Conservation (phyloP, 2,888 invertebrate species). For the Drosophila mayaguana region DNA sequence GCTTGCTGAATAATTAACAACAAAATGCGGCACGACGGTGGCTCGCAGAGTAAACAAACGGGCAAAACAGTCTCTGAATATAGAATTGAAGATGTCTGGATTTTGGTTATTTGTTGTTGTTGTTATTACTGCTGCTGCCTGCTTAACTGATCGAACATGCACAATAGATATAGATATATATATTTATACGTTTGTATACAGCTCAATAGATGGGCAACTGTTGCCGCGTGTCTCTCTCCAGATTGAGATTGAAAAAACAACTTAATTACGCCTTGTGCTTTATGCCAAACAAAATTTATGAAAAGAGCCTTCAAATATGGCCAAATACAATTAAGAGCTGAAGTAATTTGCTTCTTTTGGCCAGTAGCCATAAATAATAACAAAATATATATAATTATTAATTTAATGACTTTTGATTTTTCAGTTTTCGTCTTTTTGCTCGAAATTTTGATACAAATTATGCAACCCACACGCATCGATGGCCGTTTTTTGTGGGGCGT, state of each 20-base stretch:
- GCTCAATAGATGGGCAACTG: constrained; percentile 44
- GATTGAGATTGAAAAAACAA: constrained; percentile 36
- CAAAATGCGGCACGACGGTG: constrained; percentile 50
- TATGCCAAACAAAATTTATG: constrained; percentile 39
- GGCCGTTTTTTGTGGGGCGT: constrained; percentile 40
- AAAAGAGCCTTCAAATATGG: constrained; percentile 61
- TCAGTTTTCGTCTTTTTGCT: not conserved
- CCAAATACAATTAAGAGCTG: constrained; percentile 58
- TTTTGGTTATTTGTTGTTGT: constrained; percentile 20
- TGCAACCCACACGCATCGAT: constrained; percentile 69
- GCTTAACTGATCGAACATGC: constrained; percentile 53
- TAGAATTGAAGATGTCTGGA: constrained; percentile 30
- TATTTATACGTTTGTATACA: constrained; percentile 18
- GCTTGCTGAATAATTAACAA: constrained; percentile 57
- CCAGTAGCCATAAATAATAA: constrained; percentile 64
- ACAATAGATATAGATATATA: constrained; percentile 30
- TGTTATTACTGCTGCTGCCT: constrained; percentile 25
- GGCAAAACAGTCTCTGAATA: constrained; percentile 29
- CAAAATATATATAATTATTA: constrained; percentile 34
- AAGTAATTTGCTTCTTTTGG: constrained; percentile 68
- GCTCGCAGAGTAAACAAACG: constrained; percentile 51
- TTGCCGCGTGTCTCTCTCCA: constrained; percentile 39
- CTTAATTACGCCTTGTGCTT: constrained; percentile 53
- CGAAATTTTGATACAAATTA: constrained; percentile 53
- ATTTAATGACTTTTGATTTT: constrained; percentile 13